phyloP scores from a whole-genome alignment of 2,888 invertebrate species.

The Saturnia pavonia region DNA sequence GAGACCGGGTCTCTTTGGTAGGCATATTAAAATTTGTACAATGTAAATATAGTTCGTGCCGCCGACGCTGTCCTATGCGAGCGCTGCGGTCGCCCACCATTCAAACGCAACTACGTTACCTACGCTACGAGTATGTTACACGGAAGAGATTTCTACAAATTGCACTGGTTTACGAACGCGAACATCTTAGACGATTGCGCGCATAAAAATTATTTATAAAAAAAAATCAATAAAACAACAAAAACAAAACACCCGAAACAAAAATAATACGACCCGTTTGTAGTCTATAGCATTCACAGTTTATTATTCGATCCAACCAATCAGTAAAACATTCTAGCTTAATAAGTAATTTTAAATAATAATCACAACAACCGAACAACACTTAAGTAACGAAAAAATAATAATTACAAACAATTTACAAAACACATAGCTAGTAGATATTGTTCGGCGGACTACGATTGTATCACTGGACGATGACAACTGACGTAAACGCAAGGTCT shows the following conservation, averaged over 20 bases:
- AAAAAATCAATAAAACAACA: slow-evolving; percentile 77
- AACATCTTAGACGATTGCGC: slow-evolving; percentile 76
- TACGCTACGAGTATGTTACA: slow-evolving; percentile 71
- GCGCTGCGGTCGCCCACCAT: slow-evolving; percentile 63
- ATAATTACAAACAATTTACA: slow-evolving; percentile 81
- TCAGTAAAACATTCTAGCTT: slow-evolving; percentile 69
- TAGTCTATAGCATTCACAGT: slow-evolving; percentile 76
- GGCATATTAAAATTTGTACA: slow-evolving; percentile 81
- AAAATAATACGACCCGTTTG: slow-evolving; percentile 82
- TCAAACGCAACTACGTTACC: slow-evolving; percentile 74
- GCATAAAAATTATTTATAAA: slow-evolving; percentile 73
- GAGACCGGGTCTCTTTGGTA: slow-evolving; percentile 84
- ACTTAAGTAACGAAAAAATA: slow-evolving; percentile 77
- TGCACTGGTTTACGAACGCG: slow-evolving; percentile 81
- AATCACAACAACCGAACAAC: slow-evolving; percentile 83
- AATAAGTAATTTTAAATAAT: slow-evolving; percentile 70
- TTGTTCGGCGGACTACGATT: slow-evolving; percentile 72
- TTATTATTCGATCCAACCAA: slow-evolving; percentile 69
- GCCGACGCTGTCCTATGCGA: slow-evolving; percentile 58
- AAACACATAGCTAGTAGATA: slow-evolving; percentile 71
- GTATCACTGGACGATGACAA: slow-evolving; percentile 58
- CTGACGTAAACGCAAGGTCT: slow-evolving; percentile 35
- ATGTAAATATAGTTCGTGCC: slow-evolving; percentile 74
- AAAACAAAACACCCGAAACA: slow-evolving; percentile 76
- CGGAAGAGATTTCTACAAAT: slow-evolving; percentile 82